Evolutionary conservation across 2,888 invertebrate species (phyloP).

Genomic region (Eristalinus sepulchralis): DNA sequence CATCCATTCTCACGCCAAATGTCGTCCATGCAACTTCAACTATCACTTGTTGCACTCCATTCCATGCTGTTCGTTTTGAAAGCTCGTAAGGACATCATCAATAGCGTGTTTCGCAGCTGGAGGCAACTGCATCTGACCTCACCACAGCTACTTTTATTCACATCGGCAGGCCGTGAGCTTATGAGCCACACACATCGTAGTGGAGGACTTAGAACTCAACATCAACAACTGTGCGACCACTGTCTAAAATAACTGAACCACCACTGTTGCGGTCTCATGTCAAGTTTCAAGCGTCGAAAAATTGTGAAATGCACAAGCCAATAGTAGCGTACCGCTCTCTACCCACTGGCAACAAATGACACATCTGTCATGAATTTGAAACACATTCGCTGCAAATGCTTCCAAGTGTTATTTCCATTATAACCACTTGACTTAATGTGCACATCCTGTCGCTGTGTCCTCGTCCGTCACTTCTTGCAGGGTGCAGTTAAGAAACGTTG

Average conservation of each 20-base stretch:
- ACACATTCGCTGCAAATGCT: conserved; percentile 36
- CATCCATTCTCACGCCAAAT: too few relatives aligned
- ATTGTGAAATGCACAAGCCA: conserved; percentile 19
- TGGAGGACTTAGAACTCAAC: not conserved
- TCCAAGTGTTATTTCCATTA: conserved; percentile 42
- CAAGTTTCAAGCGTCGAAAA: conserved; percentile 34
- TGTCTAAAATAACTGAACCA: conserved; percentile 16
- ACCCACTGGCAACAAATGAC: conserved; percentile 28
- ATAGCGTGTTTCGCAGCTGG: too few relatives aligned
- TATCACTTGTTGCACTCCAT: too few relatives aligned
- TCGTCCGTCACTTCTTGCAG: conserved; percentile 21
- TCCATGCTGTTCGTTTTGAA: too few relatives aligned
- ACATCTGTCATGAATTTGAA: conserved; percentile 49
- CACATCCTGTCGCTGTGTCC: conserved; percentile 4
- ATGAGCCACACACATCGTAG: too few relatives aligned
- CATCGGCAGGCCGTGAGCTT: too few relatives aligned
- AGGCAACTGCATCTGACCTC: too few relatives aligned
- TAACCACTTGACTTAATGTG: conserved; percentile 57
- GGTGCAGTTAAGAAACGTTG: not conserved
- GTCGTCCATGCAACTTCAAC: too few relatives aligned
- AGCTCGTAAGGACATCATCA: too few relatives aligned
- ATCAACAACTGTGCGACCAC: not conserved
- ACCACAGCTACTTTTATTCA: too few relatives aligned
- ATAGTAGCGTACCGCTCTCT: not conserved
- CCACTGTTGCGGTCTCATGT: not conserved